phyloP scores from a whole-genome alignment of 2,888 invertebrate species.

The Dryobota labecula region DNA sequence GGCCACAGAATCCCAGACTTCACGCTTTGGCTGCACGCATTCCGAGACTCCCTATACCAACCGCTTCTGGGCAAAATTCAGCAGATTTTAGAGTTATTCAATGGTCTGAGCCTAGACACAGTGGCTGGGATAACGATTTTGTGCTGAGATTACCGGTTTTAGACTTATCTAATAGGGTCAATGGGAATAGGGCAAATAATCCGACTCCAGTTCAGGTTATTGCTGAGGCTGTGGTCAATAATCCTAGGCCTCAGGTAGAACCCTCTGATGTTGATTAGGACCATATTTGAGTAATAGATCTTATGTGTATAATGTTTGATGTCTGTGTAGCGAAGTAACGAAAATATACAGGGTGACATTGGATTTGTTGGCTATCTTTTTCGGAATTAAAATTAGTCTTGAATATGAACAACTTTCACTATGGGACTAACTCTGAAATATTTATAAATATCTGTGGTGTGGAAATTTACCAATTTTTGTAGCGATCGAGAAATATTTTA shows the following conservation, averaged over 20 bases:
- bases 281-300: not conserved
- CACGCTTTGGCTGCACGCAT: slow-evolving; percentile 80
- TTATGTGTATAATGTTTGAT: not conserved
- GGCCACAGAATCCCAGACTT: slow-evolving; percentile 78
- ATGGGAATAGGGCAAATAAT: slow-evolving; percentile 64
- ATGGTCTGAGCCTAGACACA: slow-evolving; percentile 76
- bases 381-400: not conserved
- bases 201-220: slow-evolving; percentile 70
- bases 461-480: too few relatives aligned
- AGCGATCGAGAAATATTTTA: too few relatives aligned
- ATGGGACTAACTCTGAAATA: not conserved
- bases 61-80: slow-evolving; percentile 63
- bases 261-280: slow-evolving; percentile 72
- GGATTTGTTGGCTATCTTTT: not conserved
- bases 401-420: not conserved
- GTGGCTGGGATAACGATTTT: slow-evolving; percentile 80
- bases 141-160: slow-evolving; percentile 79
- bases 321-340: not conserved
- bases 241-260: slow-evolving; percentile 70
- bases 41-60: slow-evolving; percentile 77
- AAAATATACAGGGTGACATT: not conserved
- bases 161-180: slow-evolving; percentile 76
- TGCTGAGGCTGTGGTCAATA: slow-evolving; percentile 70
- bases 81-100: slow-evolving; percentile 79
- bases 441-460: too few relatives aligned